Base-by-base conservation (phyloP, 1,140 invertebrate genomes). In the Eriosoma lanigerum region DNA sequence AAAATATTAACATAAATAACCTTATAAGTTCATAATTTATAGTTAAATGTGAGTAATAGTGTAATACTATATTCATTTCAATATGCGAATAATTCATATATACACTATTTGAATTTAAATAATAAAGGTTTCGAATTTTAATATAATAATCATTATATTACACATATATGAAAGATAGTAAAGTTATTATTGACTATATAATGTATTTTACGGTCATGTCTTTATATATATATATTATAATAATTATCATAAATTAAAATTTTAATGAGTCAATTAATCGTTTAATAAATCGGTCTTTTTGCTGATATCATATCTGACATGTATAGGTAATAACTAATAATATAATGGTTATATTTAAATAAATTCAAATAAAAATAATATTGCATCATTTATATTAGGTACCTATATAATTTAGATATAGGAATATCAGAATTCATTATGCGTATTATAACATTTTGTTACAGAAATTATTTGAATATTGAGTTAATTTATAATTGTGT, bases 281-380 rank as follows among this genome's bases (percentile, higher is more conserved):
- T 2, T 66, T 19, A 46, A 68, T 68, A 8, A 21, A 66, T 44
- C n/a, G 62, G 17, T 64, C 17, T 64, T 48, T 13, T 48, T 26
- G 62, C 17, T 38, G 10, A 44, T n/a, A 1, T 0, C 29, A 12
- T 62, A 64, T 64, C 32, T 38, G 32, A 38, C 32, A 8, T 38
- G 32, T 38, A 8, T 38, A 38, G 32, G 8, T 38, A 38, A 38
- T 38, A 38, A 4, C n/a, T 38, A 4, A 38, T 38, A 38, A 4
- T 38, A 38, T 38, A 38, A 4, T 4, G 3, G 3, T 38, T 38
- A 38, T 4, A 4, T 38, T 38, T 38, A 38, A 38, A 38, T 38
- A 38, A 66, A 13, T 66, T 64, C 21, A 21, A 44, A 44, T 66
- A 17, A 64, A 64, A 64, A 64, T n/a, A 29, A 29, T 60, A 29